phyloP scores from a whole-genome alignment of 2,113 vertebrate species.

The Ctenomys sociabilis region DNA sequence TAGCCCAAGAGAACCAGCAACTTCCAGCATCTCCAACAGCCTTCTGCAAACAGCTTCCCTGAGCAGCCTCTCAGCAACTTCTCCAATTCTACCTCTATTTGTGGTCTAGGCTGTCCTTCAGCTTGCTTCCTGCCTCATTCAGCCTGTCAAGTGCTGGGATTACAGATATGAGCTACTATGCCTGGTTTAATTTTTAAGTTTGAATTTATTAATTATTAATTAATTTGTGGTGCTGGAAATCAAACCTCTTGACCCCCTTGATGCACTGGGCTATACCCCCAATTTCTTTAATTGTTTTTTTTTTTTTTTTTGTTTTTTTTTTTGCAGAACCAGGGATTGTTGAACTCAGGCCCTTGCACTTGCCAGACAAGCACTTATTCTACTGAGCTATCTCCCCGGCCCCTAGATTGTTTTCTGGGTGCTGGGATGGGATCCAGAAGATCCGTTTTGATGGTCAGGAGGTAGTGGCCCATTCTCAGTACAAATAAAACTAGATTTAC shows the following conservation, averaged over 20 bases:
- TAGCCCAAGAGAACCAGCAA: too few relatives aligned
- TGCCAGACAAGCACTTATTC: too few relatives aligned
- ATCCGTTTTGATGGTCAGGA: neutral
- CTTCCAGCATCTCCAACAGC: too few relatives aligned
- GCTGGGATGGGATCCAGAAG: neutral
- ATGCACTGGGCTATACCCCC: neutral
- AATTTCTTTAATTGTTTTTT: too few relatives aligned
- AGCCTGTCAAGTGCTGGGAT: neutral
- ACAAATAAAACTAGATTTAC: slow-evolving; percentile 34
- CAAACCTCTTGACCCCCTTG: neutral
- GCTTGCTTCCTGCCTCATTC: neutral
- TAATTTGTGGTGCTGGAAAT: neutral
- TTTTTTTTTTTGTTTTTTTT: too few relatives aligned
- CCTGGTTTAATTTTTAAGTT: neutral
- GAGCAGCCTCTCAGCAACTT: too few relatives aligned
- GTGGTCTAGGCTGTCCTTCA: neutral
- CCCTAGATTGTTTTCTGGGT: neutral
- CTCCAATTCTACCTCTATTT: neutral
- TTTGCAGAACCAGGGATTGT: too few relatives aligned
- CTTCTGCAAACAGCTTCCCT: too few relatives aligned
- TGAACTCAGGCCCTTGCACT: too few relatives aligned
- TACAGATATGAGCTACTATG: neutral
- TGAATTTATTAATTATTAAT: neutral
- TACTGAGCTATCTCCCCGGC: too few relatives aligned
- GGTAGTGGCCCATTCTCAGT: neutral